phyloP scores from a whole-genome alignment of 2,888 invertebrate species.

The Phlogophora meticulosa region DNA sequence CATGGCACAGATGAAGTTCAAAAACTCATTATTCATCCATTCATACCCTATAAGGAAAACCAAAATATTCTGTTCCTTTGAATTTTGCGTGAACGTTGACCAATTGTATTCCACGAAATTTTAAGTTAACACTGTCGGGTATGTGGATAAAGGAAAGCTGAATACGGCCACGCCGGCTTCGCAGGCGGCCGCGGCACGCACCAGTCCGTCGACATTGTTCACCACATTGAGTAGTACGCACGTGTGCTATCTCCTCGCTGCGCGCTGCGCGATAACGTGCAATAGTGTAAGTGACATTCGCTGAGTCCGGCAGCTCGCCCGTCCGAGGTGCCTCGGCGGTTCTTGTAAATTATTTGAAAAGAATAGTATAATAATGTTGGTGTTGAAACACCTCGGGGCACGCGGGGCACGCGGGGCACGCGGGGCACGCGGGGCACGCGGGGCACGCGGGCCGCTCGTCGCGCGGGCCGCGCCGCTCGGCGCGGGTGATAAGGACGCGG shows the following conservation, averaged over 20 bases:
- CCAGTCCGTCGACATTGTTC: background rate
- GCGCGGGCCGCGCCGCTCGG: conserved; percentile 15
- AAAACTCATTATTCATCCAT: background rate
- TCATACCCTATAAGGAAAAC: background rate
- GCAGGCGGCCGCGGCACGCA: background rate
- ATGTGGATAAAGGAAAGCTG: background rate
- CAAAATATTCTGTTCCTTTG: background rate
- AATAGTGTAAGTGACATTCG: conserved; percentile 32
- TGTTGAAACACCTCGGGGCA: background rate
- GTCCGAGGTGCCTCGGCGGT: conserved; percentile 2
- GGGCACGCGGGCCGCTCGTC: too few relatives aligned
- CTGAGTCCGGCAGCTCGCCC: conserved; percentile 33
- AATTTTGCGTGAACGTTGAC: background rate
- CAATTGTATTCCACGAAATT: background rate
- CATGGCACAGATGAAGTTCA: background rate
- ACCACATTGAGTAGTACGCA: background rate
- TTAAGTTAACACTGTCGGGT: background rate
- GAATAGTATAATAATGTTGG: conserved; percentile 31
- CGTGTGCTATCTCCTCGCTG: conserved; percentile 40
- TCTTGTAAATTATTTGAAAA: conserved; percentile 29
- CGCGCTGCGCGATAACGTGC: conserved; percentile 20
- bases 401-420: too few relatives aligned
- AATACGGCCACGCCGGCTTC: background rate
- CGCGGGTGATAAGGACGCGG: conserved; percentile 44
- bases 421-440: too few relatives aligned